These are phyloP conservation scores for Vanessa atalanta DNA, from an alignment of 1,140 invertebrate genomes.

Conservation along the genomic window DNA sequence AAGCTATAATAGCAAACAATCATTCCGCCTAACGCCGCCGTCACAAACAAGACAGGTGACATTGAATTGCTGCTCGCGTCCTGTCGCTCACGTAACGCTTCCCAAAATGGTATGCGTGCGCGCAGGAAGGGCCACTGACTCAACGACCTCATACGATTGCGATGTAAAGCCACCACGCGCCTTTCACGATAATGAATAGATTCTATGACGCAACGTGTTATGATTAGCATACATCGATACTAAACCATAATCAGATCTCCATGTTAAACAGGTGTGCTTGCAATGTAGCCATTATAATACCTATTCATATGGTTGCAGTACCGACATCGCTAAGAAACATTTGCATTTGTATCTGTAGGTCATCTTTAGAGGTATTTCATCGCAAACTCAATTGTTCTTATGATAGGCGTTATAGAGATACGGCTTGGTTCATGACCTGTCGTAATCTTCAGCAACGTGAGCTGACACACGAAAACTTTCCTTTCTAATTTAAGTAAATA, in stretches of 20 bases:
- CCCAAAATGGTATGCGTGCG: slow-evolving; percentile 53
- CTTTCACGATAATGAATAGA: slow-evolving; percentile 66
- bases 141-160: slow-evolving; percentile 55
- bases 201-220: slow-evolving; percentile 60
- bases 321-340: background rate
- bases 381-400: too few species aligned
- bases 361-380: too few species aligned
- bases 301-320: slow-evolving; percentile 1
- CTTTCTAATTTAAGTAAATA: too few species aligned
- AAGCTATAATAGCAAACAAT: background rate
- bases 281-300: slow-evolving; percentile 26
- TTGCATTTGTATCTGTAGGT: background rate
- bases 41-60: slow-evolving; percentile 38
- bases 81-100: slow-evolving; percentile 62
- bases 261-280: slow-evolving; percentile 46
- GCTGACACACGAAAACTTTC: too few species aligned
- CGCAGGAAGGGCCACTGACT: slow-evolving; percentile 69
- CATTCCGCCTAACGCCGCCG: slow-evolving; percentile 6
- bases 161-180: slow-evolving; percentile 38
- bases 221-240: slow-evolving; percentile 58
- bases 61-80: slow-evolving; percentile 60
- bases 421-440: too few species aligned
- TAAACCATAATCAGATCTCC: slow-evolving; percentile 48
- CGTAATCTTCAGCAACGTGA: too few species aligned
- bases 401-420: too few species aligned